Evolutionary conservation across 2,888 invertebrate species (phyloP).

Genomic region (Microctonus brassicae): DNA sequence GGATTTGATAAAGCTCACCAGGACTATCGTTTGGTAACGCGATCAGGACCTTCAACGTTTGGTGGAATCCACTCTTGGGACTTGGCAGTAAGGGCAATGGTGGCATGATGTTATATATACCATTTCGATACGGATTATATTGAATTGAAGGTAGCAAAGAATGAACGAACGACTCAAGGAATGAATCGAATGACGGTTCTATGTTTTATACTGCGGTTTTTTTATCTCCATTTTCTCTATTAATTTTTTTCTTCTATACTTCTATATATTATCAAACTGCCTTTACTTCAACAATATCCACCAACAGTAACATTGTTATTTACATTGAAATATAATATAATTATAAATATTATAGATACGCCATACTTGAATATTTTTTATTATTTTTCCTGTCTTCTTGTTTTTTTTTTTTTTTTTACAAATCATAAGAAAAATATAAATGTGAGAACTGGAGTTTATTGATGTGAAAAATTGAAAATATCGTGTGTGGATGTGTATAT

Average conservation of each 20-base stretch:
- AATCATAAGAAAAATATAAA: slow-evolving; percentile 7
- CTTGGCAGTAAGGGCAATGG: not conserved
- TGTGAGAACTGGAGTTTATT: not conserved
- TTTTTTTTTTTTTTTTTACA: slow-evolving; percentile 5
- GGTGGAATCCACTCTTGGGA: slow-evolving; percentile 13
- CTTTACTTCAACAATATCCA: not conserved
- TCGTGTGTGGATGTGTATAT: not conserved
- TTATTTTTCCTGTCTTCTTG: no score
- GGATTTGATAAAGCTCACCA: slow-evolving; percentile 26
- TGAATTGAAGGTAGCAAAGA: slow-evolving; percentile 22
- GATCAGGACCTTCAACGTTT: slow-evolving; percentile 22
- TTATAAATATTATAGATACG: no score
- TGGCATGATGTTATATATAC: slow-evolving; percentile 14
- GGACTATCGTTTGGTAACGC: slow-evolving; percentile 21
- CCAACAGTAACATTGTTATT: not conserved
- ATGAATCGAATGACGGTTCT: slow-evolving; percentile 13
- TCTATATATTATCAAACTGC: slow-evolving; percentile 14
- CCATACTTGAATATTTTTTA: no score
- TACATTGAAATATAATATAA: not conserved
- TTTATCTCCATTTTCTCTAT: not conserved
- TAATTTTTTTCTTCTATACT: not conserved
- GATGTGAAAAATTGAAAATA: not conserved
- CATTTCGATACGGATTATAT: slow-evolving; percentile 34
- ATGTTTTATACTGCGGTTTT: not conserved
- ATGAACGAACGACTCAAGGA: slow-evolving; percentile 3